phyloP scores from a whole-genome alignment of 2,888 invertebrate genomes.

The Gortyna flavago region DNA sequence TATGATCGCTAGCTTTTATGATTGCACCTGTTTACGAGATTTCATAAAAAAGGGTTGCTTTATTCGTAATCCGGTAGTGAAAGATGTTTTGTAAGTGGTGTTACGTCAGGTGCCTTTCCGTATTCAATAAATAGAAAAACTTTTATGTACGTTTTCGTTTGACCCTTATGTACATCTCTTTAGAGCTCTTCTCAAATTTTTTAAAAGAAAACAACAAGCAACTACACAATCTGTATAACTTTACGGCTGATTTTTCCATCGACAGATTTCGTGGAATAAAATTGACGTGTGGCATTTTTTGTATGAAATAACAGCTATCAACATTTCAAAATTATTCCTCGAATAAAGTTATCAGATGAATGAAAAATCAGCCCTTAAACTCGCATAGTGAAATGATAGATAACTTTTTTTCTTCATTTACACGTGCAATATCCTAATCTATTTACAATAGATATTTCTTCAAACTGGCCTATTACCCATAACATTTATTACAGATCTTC shows the following conservation, averaged over 20 bases:
- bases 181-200: too few relatives aligned
- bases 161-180: constrained; percentile 1
- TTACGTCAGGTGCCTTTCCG: constrained; percentile 9
- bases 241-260: too few relatives aligned
- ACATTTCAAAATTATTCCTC: too few relatives aligned
- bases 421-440: neutral
- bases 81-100: constrained; percentile 35
- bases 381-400: neutral
- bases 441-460: neutral
- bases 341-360: too few relatives aligned
- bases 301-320: too few relatives aligned
- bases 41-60: constrained; percentile 69
- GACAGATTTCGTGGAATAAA: too few relatives aligned
- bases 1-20: constrained; percentile 49
- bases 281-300: too few relatives aligned
- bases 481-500: neutral
- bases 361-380: too few relatives aligned
- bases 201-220: too few relatives aligned
- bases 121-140: constrained; percentile 20
- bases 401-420: too few relatives aligned
- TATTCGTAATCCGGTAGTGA: constrained; percentile 60
- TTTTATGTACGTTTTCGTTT: constrained; percentile 10
- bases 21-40: constrained; percentile 63
- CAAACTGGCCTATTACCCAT: neutral
- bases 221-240: neutral